Evolutionary conservation across 1,140 invertebrate species (phyloP), one percentile per base, ranked within the genome.

Genomic region (Pemphigus obesinymphae): DNA sequence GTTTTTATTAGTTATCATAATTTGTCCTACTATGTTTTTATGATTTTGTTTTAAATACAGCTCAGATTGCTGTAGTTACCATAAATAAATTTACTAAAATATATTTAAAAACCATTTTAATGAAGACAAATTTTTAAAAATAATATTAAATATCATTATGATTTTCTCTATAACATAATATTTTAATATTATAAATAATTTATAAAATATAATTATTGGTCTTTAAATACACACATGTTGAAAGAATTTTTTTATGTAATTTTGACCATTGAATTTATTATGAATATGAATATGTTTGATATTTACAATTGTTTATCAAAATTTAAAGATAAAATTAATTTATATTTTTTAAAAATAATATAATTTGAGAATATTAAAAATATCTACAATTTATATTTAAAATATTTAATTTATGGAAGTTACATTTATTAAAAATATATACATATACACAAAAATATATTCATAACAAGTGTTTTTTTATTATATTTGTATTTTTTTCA

Each of bases 401-500:
- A 34, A 34, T 63, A 34, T 70, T 70, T 45, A 43, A 45, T 70
- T 68, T 26, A 43, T 10, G 40, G 26, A 26, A 3, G 8, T 11
- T n/a, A 66, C 31, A 66, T 23, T 29, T 70, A 43, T 73, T 50
- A 29, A 23, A 55, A 11, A n/a, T n/a, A n/a, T n/a, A n/a, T n/a
- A n/a, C n/a, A n/a, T n/a, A n/a, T n/a, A n/a, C n/a, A n/a, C n/a
- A n/a, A n/a, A 34, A 76, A 55, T 76, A 53, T 34, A 78, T 20
- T 58, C 11, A 55, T 78, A 78, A 78, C 55, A 58, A 40, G 20
- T 78, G 55, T 78, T 37, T 53, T n/a, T 75, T 75, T 20, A 45
- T 72, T 45, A 45, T 70, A 70, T 53, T 75, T 45, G 26, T 43
- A 48, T 73, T 78, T 61, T n/a, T 80, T 80, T 80, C 76, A 80